A percentile compares a stretch with the other conserved stretches of the same genome.
These are phyloP conservation scores for Drosophila picticornis DNA, from an alignment of 2,888 invertebrate genomes.

Conservation along the genomic window DNA sequence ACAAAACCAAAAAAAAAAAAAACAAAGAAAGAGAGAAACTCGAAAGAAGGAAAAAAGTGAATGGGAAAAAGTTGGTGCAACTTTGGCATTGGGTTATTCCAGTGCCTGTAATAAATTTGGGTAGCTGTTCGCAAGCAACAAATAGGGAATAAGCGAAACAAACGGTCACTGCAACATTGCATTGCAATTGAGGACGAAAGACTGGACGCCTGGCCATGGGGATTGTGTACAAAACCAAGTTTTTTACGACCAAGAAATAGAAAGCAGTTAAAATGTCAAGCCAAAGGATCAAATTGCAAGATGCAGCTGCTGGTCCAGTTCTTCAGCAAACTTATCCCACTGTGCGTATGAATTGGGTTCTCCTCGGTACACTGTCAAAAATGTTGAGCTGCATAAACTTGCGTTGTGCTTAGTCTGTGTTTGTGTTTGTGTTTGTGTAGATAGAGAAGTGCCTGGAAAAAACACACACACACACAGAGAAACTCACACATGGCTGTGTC, in stretches of 20 bases:
- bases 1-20: not conserved
- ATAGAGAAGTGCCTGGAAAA: not conserved
- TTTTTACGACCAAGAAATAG: slow-evolving; percentile 58
- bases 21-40: slow-evolving; percentile 8
- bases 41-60: slow-evolving; percentile 13
- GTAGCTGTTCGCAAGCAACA: slow-evolving; percentile 73
- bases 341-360: slow-evolving; percentile 31
- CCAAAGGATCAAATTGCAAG: slow-evolving; percentile 62
- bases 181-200: not conserved
- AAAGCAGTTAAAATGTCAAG: slow-evolving; percentile 56
- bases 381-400: slow-evolving; percentile 64
- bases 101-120: slow-evolving; percentile 67
- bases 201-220: slow-evolving; percentile 45
- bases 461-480: not conserved
- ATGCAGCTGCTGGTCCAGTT: slow-evolving; percentile 20
- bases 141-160: slow-evolving; percentile 77
- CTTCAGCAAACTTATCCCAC: slow-evolving; percentile 32
- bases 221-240: slow-evolving; percentile 50
- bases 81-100: slow-evolving; percentile 52
- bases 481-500: slow-evolving; percentile 23
- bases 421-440: slow-evolving; percentile 4
- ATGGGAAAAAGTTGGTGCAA: slow-evolving; percentile 54
- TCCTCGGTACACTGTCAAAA: slow-evolving; percentile 65
- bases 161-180: slow-evolving; percentile 70
- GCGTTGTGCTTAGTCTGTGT: slow-evolving; percentile 24